Base-by-base conservation (phyloP, 2,888 invertebrate genomes). In the Anoplius nigerrimus region DNA sequence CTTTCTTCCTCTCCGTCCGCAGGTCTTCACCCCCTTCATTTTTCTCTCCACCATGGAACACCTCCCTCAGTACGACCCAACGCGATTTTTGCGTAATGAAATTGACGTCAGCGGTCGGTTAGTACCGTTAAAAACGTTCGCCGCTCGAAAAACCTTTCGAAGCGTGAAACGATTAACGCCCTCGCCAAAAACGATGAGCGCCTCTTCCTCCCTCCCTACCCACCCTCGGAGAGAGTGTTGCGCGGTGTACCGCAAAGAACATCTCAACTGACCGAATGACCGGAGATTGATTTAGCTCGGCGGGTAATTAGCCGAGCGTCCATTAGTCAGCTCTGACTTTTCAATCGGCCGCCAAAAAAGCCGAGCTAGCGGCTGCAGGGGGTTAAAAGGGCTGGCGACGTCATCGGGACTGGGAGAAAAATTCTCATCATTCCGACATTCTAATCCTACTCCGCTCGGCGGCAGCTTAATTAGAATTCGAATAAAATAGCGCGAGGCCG, bases 211-310 rank as follows among this genome's bases (percentile, higher is more conserved):
- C 70, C n/a, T n/a, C n/a, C n/a, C n/a, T n/a, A n/a, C n/a, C n/a
- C n/a, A n/a, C n/a, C n/a, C n/a, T n/a, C n/a, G n/a, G n/a, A n/a
- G n/a, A n/a, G 24, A 24, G 6, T 6, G 24, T 24, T 24, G 24
- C 24, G 6, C 3, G 24, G 24, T 73, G 65, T 67, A 56, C 56
- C 46, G 66, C 70, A 64, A 78, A 21, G 59, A 82, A 82, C 86
- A 82, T 83, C 84, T 86, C 82, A 84, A 86, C 83, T 82, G 84
- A 77, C 69, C 42, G 69, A 58, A 56, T 34, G 71, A 73, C 72
- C 72, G 75, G 76, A 85, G 85, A 86, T 86, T 84, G 84, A 85
- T 86, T 86, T 82, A 82, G 74, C 80, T 85, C 83, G 80, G 81
- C 80, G 82, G 83, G 83, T 84, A 85, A 86, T 86, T 86, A 86